Conservation (phyloP, 92 coral and sea anemone species). For the Bergia sp. region DNA sequence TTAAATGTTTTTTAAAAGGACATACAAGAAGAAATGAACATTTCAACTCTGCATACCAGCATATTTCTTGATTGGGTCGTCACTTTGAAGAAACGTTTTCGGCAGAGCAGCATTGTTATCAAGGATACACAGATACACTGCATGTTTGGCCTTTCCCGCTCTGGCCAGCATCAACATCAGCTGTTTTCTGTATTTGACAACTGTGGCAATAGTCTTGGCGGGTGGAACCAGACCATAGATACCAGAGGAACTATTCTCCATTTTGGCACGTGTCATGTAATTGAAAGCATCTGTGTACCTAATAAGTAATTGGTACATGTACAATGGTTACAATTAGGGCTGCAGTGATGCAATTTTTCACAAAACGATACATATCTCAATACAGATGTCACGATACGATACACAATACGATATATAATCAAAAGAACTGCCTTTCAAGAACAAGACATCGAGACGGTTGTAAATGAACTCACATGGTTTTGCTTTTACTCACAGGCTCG, state of each 20-base stretch:
- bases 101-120: slow-evolving; percentile 10
- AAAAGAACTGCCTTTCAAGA: no score
- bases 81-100: neutral
- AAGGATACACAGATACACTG: slow-evolving; percentile 39
- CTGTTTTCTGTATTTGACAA: slow-evolving; percentile 36
- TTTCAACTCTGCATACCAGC: neutral
- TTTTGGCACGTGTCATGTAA: slow-evolving; percentile 61
- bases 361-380: no score
- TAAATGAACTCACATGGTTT: no score
- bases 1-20: no score
- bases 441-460: no score
- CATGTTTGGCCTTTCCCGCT: slow-evolving; percentile 55
- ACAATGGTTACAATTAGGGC: no score
- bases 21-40: neutral
- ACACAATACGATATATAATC: no score
- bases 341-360: no score
- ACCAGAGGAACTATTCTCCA: slow-evolving; percentile 26
- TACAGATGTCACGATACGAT: no score
- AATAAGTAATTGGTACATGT: neutral
- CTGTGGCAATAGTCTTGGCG: slow-evolving; percentile 26
- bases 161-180: slow-evolving; percentile 51
- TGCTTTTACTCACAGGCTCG: no score
- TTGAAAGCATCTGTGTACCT: slow-evolving; percentile 56
- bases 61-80: slow-evolving; percentile 12
- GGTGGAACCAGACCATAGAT: slow-evolving; percentile 9